A percentile compares a stretch with the other conserved stretches of the same genome.
phyloP scores from a whole-genome alignment of 2,888 invertebrate species.

The Erebia ligea region DNA sequence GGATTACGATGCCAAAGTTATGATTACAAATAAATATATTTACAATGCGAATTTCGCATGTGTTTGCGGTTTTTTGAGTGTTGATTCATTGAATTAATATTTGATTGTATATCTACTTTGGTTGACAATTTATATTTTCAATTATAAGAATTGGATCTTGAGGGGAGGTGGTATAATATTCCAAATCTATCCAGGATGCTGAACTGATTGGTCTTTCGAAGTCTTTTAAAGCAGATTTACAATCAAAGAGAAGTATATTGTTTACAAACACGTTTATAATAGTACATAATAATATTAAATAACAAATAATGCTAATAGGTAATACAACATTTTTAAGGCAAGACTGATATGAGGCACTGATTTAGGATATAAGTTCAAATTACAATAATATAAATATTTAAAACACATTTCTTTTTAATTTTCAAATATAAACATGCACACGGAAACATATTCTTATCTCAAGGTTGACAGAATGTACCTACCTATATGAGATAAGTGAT shows the following conservation, averaged over 20 bases:
- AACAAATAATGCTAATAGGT: constrained; percentile 15
- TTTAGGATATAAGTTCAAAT: constrained; percentile 28
- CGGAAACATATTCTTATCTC: not conserved
- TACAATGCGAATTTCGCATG: not conserved
- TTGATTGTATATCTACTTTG: constrained; percentile 3
- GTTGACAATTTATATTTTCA: no score
- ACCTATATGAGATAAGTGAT: constrained; percentile 2
- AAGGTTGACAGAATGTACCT: not conserved
- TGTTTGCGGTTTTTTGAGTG: not conserved
- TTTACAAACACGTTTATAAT: not conserved
- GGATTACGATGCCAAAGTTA: not conserved
- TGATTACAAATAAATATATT: constrained; percentile 18
- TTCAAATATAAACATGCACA: not conserved
- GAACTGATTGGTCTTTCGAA: not conserved
- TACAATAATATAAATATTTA: constrained; percentile 10
- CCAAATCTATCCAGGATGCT: not conserved
- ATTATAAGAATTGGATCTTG: no score
- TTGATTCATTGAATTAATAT: not conserved
- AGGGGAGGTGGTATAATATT: no score
- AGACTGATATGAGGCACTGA: constrained; percentile 59
- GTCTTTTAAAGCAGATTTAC: not conserved
- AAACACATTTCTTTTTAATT: not conserved
- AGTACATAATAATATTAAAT: not conserved
- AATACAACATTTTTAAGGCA: constrained; percentile 56
- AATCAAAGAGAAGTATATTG: not conserved